Evolutionary conservation across 2,888 invertebrate species (phyloP).

Genomic region (Eupithecia centaureata): DNA sequence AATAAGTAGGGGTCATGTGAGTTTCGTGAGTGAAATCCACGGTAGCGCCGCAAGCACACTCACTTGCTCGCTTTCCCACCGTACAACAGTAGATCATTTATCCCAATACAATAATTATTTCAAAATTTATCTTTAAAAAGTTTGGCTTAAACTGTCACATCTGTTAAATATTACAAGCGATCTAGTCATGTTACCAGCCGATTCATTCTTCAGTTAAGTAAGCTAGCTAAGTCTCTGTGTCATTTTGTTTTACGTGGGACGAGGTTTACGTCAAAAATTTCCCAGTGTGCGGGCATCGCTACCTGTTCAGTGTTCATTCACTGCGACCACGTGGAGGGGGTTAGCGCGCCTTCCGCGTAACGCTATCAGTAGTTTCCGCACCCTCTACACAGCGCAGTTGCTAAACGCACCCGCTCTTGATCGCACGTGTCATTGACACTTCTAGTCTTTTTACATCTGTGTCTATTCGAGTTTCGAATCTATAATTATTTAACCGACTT

Average conservation of each 20-base stretch:
- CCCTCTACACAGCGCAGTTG: slow-evolving; percentile 79
- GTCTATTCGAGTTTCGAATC: slow-evolving; percentile 21
- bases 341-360: slow-evolving; percentile 81
- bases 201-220: slow-evolving; percentile 7
- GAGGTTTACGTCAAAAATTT: slow-evolving; percentile 41
- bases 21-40: slow-evolving; percentile 77
- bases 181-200: slow-evolving; percentile 2
- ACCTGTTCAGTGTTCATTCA: slow-evolving; percentile 82
- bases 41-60: slow-evolving; percentile 77
- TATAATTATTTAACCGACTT: neutral
- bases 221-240: slow-evolving; percentile 20
- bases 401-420: slow-evolving; percentile 80
- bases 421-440: slow-evolving; percentile 75
- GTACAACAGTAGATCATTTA: slow-evolving; percentile 42
- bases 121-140: neutral
- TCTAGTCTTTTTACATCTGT: slow-evolving; percentile 64
- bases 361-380: slow-evolving; percentile 82
- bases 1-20: slow-evolving; percentile 68
- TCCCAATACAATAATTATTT: neutral
- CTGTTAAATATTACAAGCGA: slow-evolving; percentile 29
- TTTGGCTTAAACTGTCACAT: slow-evolving; percentile 10
- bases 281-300: slow-evolving; percentile 54
- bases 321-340: slow-evolving; percentile 73
- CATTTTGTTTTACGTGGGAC: slow-evolving; percentile 40
- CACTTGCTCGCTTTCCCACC: slow-evolving; percentile 74